phyloP scores from a whole-genome alignment of 2,113 vertebrate genomes.

The Daboia siamensis region DNA sequence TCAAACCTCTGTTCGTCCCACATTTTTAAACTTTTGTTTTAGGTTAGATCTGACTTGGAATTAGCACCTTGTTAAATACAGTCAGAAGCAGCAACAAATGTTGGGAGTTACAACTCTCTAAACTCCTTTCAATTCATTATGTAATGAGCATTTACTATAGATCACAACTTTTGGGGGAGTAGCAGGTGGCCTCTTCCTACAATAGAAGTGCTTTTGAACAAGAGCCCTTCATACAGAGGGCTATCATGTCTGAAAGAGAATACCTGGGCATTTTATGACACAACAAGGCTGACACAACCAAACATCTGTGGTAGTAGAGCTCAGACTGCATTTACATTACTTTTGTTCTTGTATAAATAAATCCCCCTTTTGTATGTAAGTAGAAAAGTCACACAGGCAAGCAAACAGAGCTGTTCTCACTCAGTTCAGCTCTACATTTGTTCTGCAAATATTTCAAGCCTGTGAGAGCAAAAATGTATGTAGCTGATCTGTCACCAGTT shows the following conservation, averaged over 20 bases:
- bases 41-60: neutral
- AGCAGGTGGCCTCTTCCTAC: neutral
- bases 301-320: neutral
- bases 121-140: neutral
- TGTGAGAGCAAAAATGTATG: neutral
- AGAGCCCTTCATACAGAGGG: neutral
- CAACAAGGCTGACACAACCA: neutral
- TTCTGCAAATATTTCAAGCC: neutral
- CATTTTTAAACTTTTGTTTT: neutral
- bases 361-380: neutral
- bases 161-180: neutral
- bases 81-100: neutral
- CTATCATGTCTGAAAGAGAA: neutral
- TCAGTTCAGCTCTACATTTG: neutral
- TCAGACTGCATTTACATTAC: neutral
- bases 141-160: neutral
- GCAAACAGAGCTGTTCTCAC: neutral
- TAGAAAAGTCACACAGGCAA: neutral
- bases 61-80: neutral
- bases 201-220: neutral
- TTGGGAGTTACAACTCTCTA: neutral
- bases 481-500: neutral
- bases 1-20: neutral
- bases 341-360: neutral
- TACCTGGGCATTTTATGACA: neutral